Percentiles rank a stretch among this genome's conserved stretches.
Conservation (phyloP, 2,888 invertebrate genomes). For the Gerris lacustris region DNA sequence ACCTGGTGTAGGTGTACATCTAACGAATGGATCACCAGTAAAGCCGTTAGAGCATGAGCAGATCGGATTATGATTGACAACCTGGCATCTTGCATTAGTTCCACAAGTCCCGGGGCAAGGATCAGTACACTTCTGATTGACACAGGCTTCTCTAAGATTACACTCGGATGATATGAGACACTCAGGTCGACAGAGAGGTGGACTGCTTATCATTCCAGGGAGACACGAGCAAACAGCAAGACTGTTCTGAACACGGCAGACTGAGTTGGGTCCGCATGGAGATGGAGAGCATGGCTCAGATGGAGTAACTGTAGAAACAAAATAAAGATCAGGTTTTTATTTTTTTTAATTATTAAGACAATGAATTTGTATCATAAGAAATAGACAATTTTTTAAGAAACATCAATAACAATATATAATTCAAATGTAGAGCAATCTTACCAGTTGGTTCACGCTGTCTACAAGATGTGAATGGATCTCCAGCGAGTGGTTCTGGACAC, state of each 20-base stretch:
- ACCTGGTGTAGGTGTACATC: slow-evolving; percentile 44
- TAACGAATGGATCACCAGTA: slow-evolving; percentile 73
- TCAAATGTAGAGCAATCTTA: not conserved
- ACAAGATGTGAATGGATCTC: slow-evolving; percentile 47
- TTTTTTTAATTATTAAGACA: too few relatives aligned
- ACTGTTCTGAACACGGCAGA: slow-evolving; percentile 62
- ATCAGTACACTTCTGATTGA: slow-evolving; percentile 65
- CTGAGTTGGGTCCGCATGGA: slow-evolving; percentile 73
- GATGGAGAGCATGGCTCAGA: slow-evolving; percentile 66
- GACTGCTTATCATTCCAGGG: slow-evolving; percentile 63
- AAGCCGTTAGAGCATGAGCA: slow-evolving; percentile 70
- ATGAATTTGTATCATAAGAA: slow-evolving; percentile 7
- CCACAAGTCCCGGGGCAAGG: slow-evolving; percentile 81
- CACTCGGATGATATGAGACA: slow-evolving; percentile 77
- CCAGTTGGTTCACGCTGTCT: slow-evolving; percentile 14
- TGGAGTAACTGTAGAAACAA: slow-evolving; percentile 29
- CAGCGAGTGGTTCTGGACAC: slow-evolving; percentile 44
- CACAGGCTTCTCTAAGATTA: slow-evolving; percentile 67
- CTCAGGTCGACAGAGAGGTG: slow-evolving; percentile 76
- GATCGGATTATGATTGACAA: slow-evolving; percentile 69
- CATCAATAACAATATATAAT: not conserved
- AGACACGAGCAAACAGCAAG: slow-evolving; percentile 70
- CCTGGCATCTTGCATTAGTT: slow-evolving; percentile 59
- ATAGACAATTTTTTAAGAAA: not conserved
- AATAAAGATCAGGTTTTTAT: too few relatives aligned